Percentiles rank a stretch among this genome's conserved stretches.
Evolutionary conservation across 2,888 invertebrate genomes (phyloP).

Genomic region (Noctuana brunneofusca): DNA sequence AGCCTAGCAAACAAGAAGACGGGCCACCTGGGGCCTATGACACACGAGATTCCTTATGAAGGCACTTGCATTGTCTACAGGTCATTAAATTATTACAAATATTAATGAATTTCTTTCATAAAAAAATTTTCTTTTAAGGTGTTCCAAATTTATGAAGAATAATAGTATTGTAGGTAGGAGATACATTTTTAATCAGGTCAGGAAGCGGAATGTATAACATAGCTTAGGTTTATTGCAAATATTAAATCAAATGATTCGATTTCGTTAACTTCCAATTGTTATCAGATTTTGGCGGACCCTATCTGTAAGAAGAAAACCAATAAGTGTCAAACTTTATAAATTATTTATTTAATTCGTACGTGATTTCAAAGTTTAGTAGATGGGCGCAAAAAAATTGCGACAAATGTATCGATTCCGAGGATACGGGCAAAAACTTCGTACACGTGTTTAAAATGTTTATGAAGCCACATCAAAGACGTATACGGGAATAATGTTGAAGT

Average conservation of each 20-base stretch:
- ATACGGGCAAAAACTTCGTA: slow-evolving; percentile 25
- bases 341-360: slow-evolving; percentile 34
- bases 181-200: no score
- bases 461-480: slow-evolving; percentile 9
- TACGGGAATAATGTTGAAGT: neutral
- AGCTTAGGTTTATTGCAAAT: no score
- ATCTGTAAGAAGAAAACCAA: slow-evolving; percentile 23
- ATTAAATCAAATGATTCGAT: neutral
- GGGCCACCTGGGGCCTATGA: no score
- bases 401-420: slow-evolving; percentile 33
- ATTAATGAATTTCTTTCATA: no score
- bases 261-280: neutral
- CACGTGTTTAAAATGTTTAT: slow-evolving; percentile 30
- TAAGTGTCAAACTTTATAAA: slow-evolving; percentile 26
- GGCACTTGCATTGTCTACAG: no score
- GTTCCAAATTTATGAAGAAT: no score
- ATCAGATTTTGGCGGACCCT: slow-evolving; percentile 12
- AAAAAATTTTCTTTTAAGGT: no score
- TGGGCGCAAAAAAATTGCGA: slow-evolving; percentile 25
- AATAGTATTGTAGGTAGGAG: no score
- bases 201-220: no score
- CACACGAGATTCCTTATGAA: no score
- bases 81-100: no score
- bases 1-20: no score
- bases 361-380: slow-evolving; percentile 28